Evolutionary conservation across 2,113 vertebrate genomes (phyloP), one percentile per base, ranked within the genome.

Genomic region (Grallaria varia): DNA sequence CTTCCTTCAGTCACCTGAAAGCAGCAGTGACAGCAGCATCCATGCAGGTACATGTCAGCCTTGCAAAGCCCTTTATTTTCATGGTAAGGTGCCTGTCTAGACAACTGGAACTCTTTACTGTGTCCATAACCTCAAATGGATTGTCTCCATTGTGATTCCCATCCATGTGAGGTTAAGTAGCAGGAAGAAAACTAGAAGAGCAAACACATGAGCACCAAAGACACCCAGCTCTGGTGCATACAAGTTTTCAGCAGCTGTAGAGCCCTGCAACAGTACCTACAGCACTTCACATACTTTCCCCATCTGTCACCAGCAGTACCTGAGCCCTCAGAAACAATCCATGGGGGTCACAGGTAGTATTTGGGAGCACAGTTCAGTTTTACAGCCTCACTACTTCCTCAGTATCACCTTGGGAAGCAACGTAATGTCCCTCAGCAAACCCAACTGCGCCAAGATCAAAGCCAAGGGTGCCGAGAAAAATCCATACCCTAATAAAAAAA

Each of bases 381-480:
- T 97, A 97, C 73, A 97, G 80, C 95, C 89, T 74, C 4, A 13
- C 19, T 53, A 87, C 81, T 95, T 96, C 95, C 96, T 90, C 64
- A 44, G 79, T 37, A n/a, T 95, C 69, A 87, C 95, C 96, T 87
- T 96, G 94, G 84, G 73, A 94, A 96, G 82, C 52, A 93, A 91
- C 10, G 4, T 77, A 86, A 95, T 4, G 2, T 80, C 72, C 79
- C 73, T 89, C 73, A 81, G 55, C 94, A 92, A 86, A 81, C 19
- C 63, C 86, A 93, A n/a, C 79, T 90, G 79, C 89, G 31, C 47
- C 64, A 71, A 89, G 95, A 96, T 97, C 95, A 97, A 96, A 97
- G 96, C 19, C 52, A 92, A 74, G 19, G 3, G 47, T 84, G 83
- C 93, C 73, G 64, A 96, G 49, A 76, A 95, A 93, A 96, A 95